Base-by-base conservation (phyloP, 2,888 invertebrate genomes). In the Halictus quadricinctus region DNA sequence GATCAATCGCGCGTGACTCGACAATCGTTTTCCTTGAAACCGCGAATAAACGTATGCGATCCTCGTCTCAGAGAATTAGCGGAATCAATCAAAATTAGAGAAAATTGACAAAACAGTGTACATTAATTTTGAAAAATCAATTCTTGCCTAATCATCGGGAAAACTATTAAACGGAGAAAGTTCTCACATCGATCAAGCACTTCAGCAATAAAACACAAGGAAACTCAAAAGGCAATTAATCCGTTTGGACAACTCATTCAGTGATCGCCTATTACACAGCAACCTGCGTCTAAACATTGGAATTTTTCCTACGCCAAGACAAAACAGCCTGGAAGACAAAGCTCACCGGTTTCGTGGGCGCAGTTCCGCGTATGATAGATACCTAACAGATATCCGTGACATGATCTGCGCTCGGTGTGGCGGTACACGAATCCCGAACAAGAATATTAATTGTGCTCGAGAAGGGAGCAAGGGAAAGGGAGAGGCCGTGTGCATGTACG, bases 381-480 rank as follows among this genome's bases (percentile, higher is more conserved):
- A 92, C 88, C 90, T 82, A 77, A 80, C 79, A 87, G 87, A 88
- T 90, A 91, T 92, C 91, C 91, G 83, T 84, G 87, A 88, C 88
- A 89, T 88, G 91, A 92, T 92, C 92, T 90, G 90, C 88, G 88
- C 86, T 88, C 90, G 89, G 90, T 90, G 89, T 90, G 88, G 88
- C 89, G 88, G 89, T 90, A 91, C 90, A 90, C 89, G 91, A 91
- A 90, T 89, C 90, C 89, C 89, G 89, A 92, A 92, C 90, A 88
- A 90, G 92, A 91, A 93, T 93, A 93, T 93, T 93, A 93, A 93
- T 93, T 92, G 92, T 89, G 83, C 88, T 88, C 84, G 88, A 85
- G 81, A 80, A 84, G 85, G 89, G 78, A 74, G 85, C 46, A 36
- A 83, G 77, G 66, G 87, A 80, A 77, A 72, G 41, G 83, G 54